phyloP scores from a whole-genome alignment of 2,113 vertebrate species.

The Ciconia boyciana region DNA sequence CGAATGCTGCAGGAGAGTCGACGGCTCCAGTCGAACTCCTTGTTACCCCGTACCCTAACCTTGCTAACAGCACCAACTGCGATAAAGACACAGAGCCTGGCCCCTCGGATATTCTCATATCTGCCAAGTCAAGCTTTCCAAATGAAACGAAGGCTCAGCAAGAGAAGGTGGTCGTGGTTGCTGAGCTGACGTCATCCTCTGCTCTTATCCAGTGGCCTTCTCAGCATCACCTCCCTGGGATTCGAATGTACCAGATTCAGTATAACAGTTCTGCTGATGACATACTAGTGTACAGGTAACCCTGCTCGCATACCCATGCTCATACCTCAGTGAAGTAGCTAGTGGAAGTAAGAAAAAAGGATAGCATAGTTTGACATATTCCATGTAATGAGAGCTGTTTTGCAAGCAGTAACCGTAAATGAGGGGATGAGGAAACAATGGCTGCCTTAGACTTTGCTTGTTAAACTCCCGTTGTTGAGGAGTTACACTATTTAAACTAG shows the following conservation, averaged over 20 bases:
- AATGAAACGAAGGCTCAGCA: slow-evolving; percentile 68
- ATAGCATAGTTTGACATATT: accelerated
- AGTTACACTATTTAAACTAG: background rate
- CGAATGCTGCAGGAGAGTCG: slow-evolving; percentile 91
- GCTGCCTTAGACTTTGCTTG: background rate
- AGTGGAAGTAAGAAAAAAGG: too few species aligned
- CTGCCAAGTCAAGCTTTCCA: slow-evolving; percentile 75
- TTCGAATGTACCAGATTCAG: slow-evolving; percentile 94
- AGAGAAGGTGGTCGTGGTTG: slow-evolving; percentile 78
- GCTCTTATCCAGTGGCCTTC: slow-evolving; percentile 89
- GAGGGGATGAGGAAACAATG: background rate
- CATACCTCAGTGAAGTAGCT: accelerated
- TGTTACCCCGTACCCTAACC: slow-evolving; percentile 76
- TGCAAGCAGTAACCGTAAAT: accelerated
- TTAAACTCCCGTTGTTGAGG: background rate
- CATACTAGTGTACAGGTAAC: slow-evolving; percentile 90
- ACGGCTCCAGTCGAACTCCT: slow-evolving; percentile 86
- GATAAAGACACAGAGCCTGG: slow-evolving; percentile 80
- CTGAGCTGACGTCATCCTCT: slow-evolving; percentile 88
- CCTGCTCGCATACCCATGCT: background rate
- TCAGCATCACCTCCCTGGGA: slow-evolving; percentile 77
- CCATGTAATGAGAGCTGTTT: accelerated
- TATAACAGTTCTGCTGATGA: slow-evolving; percentile 94
- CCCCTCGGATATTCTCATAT: slow-evolving; percentile 88
- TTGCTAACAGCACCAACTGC: slow-evolving; percentile 89